A percentile compares a stretch with the other conserved stretches of the same genome.
These are phyloP conservation scores for Paelopatides confundens DNA, from an alignment of 53 echinoderm and acorn worm species.

Conservation along the genomic window DNA sequence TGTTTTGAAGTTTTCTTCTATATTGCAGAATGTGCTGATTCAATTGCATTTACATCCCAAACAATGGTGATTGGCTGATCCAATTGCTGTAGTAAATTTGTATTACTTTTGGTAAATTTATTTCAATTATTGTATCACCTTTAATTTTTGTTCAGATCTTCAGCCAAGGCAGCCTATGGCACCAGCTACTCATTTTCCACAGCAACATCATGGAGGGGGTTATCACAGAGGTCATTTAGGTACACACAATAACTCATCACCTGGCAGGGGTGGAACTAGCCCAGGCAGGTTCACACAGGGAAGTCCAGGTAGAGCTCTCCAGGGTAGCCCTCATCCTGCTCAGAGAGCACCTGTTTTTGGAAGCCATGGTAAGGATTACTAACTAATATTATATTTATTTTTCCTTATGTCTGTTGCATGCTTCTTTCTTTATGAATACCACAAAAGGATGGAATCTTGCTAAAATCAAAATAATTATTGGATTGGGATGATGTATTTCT, in stretches of 20 bases:
- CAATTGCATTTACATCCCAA: no score
- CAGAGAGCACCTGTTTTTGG: slow-evolving; percentile 29
- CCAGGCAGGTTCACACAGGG: slow-evolving; percentile 71
- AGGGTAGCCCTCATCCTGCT: slow-evolving; percentile 55
- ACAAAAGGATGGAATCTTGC: background rate
- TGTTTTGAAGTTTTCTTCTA: no score
- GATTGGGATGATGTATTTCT: no score
- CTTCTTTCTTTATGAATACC: background rate
- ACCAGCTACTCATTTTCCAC: slow-evolving; percentile 78
- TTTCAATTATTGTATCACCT: background rate
- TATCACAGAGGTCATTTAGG: slow-evolving; percentile 68
- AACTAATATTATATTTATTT: no score
- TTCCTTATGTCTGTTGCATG: background rate
- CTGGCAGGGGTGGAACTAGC: slow-evolving; percentile 58
- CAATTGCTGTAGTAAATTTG: no score
- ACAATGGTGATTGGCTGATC: no score
- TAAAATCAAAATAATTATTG: no score
- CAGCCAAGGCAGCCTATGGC: slow-evolving; percentile 81
- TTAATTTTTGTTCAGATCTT: background rate
- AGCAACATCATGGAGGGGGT: slow-evolving; percentile 59
- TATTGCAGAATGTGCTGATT: no score
- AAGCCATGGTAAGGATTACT: slow-evolving; percentile 46
- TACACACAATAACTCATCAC: slow-evolving; percentile 67
- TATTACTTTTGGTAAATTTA: no score
- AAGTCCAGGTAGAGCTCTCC: slow-evolving; percentile 65